A percentile compares a stretch with the other conserved stretches of the same genome.
Conservation (phyloP, 2,797 vertebrate genomes). For the Sebastes goodei region DNA sequence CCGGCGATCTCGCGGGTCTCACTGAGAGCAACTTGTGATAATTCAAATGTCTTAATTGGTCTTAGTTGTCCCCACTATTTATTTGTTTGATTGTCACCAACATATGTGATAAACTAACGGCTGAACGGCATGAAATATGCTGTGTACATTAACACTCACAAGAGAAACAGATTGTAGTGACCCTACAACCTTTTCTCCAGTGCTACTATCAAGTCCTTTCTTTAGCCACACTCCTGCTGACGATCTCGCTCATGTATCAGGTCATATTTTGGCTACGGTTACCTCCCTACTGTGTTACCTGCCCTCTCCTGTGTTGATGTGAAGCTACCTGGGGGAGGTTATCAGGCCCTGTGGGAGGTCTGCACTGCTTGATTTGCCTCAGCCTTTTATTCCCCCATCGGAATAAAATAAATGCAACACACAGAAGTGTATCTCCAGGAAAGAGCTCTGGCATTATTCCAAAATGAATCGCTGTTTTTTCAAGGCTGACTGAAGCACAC, state of each 20-base stretch:
- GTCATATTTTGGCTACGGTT: neutral
- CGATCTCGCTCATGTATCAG: neutral
- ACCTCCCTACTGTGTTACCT: neutral
- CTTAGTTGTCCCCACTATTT: neutral
- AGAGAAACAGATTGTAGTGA: neutral
- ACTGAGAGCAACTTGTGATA: neutral
- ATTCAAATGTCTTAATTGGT: neutral
- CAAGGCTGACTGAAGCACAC: neutral
- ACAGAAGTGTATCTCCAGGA: neutral
- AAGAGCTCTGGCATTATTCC: neutral
- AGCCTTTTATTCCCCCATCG: neutral
- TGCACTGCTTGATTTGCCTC: neutral
- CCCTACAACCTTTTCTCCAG: neutral
- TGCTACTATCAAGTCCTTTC: neutral
- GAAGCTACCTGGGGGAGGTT: neutral
- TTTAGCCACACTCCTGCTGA: neutral
- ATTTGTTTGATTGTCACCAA: neutral
- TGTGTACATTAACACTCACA: neutral
- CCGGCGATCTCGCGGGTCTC: too few relatives aligned
- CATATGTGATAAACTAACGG: neutral
- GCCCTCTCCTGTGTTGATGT: neutral
- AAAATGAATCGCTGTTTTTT: neutral
- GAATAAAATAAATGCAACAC: neutral
- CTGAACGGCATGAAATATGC: neutral
- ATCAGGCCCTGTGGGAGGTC: neutral